Evolutionary conservation across 2,888 invertebrate species (phyloP).

Genomic region (Hetaerina titia): DNA sequence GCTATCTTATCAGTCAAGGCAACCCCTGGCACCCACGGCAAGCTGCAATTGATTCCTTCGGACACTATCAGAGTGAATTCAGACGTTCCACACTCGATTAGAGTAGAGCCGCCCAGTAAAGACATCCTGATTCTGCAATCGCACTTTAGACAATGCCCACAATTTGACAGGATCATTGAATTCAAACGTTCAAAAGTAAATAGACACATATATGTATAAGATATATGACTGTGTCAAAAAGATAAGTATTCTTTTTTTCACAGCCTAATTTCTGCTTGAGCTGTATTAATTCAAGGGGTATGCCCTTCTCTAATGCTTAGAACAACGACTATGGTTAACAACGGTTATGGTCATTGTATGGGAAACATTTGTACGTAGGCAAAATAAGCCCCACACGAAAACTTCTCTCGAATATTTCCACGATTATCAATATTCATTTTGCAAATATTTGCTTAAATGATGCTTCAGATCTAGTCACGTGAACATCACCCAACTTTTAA

Average conservation of each 20-base stretch:
- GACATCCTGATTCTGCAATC: constrained; percentile 27
- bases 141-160: neutral
- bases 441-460: too few species aligned
- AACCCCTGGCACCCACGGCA: neutral
- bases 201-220: too few species aligned
- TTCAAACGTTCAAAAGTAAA: neutral
- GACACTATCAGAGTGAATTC: constrained; percentile 45
- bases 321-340: too few species aligned
- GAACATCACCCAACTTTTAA: too few species aligned
- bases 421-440: too few species aligned
- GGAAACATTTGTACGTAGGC: too few species aligned
- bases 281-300: neutral
- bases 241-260: neutral
- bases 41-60: constrained; percentile 30
- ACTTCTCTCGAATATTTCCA: too few species aligned
- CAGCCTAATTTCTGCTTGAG: neutral
- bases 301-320: too few species aligned
- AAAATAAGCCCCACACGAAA: too few species aligned
- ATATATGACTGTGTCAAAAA: too few species aligned
- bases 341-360: too few species aligned
- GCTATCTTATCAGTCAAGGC: constrained; percentile 53
- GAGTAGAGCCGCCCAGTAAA: constrained; percentile 3
- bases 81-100: neutral
- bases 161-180: neutral
- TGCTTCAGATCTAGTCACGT: too few species aligned